phyloP scores from a whole-genome alignment of 2,797 vertebrate genomes.

The Sebastiscus tertius region DNA sequence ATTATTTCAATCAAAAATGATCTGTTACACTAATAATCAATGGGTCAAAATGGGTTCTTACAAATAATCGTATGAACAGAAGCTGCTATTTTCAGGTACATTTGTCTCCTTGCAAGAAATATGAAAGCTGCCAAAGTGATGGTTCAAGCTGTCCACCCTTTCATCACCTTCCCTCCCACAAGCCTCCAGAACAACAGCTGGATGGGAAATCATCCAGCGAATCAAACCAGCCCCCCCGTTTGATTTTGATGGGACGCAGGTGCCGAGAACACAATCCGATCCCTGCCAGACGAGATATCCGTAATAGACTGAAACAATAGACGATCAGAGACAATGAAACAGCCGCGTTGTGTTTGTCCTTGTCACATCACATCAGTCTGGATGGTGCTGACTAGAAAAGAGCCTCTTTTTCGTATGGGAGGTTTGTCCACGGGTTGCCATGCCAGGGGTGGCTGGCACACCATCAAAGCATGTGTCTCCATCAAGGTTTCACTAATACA shows the following conservation, averaged over 20 bases:
- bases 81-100: constrained; percentile 6
- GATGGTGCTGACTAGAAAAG: constrained; percentile 27
- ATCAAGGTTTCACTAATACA: constrained; percentile 21
- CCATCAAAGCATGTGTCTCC: constrained; percentile 28
- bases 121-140: constrained; percentile 3
- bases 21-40: background rate
- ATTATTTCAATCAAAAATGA: background rate
- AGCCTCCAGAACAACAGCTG: constrained; percentile 55
- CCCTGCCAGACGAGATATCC: constrained; percentile 58
- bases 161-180: constrained; percentile 29
- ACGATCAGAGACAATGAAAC: constrained; percentile 55
- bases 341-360: constrained; percentile 56
- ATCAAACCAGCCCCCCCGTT: constrained; percentile 43
- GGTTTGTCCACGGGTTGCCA: background rate
- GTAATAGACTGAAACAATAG: constrained; percentile 63
- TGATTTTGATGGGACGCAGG: constrained; percentile 63
- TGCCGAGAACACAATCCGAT: constrained; percentile 55
- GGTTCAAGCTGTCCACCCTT: constrained; percentile 5
- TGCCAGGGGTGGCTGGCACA: constrained; percentile 40
- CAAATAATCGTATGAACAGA: background rate
- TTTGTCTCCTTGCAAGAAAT: constrained; percentile 6
- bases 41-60: background rate
- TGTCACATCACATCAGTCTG: constrained; percentile 57
- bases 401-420: constrained; percentile 26
- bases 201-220: constrained; percentile 56